Evolutionary conservation across 1,140 invertebrate genomes (phyloP).

Genomic region (Drosophila baimaii): DNA sequence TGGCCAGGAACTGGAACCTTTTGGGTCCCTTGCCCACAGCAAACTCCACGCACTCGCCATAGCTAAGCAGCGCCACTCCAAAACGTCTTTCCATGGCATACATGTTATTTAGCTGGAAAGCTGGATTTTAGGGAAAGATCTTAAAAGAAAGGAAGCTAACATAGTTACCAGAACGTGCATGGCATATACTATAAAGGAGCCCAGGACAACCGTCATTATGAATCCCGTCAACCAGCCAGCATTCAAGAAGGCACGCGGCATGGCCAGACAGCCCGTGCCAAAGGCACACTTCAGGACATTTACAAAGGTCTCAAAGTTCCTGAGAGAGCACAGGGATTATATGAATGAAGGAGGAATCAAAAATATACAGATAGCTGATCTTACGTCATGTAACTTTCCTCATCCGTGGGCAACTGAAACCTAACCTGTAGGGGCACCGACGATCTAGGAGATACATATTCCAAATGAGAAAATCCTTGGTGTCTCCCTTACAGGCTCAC

Average conservation of each 20-base stretch:
- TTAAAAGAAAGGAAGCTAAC: not conserved
- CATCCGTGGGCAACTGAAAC: not conserved
- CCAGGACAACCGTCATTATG: conserved; percentile 37
- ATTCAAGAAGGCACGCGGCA: conserved; percentile 49
- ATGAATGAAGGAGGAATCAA: not conserved
- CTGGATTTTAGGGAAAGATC: not conserved
- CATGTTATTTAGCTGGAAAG: conserved; percentile 37
- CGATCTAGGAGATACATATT: conserved; percentile 1
- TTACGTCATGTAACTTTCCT: conserved; percentile 40
- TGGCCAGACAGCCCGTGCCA: conserved; percentile 65
- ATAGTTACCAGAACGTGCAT: conserved; percentile 58
- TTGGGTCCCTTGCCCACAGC: conserved; percentile 43
- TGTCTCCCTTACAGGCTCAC: conserved; percentile 32
- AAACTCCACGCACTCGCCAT: conserved; percentile 54
- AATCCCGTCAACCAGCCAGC: conserved; percentile 58
- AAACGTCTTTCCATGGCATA: conserved; percentile 10
- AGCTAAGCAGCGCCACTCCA: conserved; percentile 19
- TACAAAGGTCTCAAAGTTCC: conserved; percentile 56
- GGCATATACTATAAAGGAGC: conserved; percentile 44
- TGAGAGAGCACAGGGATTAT: not conserved
- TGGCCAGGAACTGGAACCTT: conserved; percentile 28
- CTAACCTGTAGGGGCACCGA: conserved; percentile 17
- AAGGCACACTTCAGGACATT: conserved; percentile 58
- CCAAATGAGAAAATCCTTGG: not conserved
- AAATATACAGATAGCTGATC: not conserved